Conservation (phyloP, 2,797 vertebrate genomes). For the Hippopotamyrus pictus region DNA sequence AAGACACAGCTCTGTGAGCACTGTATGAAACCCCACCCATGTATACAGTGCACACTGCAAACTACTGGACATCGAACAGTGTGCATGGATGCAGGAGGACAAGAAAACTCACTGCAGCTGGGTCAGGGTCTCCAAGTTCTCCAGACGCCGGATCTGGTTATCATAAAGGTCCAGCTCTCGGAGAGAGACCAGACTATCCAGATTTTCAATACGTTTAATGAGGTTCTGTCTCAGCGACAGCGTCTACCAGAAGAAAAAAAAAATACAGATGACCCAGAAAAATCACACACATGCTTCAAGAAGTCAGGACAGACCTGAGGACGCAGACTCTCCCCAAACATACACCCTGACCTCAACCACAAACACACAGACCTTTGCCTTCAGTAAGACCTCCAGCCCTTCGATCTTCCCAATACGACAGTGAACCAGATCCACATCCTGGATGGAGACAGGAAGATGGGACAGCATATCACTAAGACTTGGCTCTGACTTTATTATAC, state of each 20-base stretch:
- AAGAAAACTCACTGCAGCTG: constrained; percentile 80
- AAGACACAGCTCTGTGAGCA: neutral
- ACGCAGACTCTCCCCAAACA: neutral
- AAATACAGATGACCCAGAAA: neutral
- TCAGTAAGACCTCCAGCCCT: constrained; percentile 90
- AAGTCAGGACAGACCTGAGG: neutral
- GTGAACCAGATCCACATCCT: constrained; percentile 97
- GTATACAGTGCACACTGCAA: neutral
- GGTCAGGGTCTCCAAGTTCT: constrained; percentile 81
- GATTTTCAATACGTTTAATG: constrained; percentile 90
- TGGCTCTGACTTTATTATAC: neutral
- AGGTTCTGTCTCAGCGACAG: constrained; percentile 93
- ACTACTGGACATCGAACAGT: neutral
- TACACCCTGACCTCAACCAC: neutral
- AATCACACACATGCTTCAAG: neutral
- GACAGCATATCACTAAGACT: neutral
- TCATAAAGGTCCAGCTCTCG: constrained; percentile 92
- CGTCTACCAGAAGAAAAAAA: constrained; percentile 58
- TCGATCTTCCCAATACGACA: constrained; percentile 95
- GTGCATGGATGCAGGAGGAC: neutral
- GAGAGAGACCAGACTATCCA: constrained; percentile 75
- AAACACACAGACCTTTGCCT: constrained; percentile 74
- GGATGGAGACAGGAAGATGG: constrained; percentile 31
- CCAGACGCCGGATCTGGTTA: constrained; percentile 92
- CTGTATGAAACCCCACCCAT: neutral